Base-by-base conservation (phyloP, 2,888 invertebrate species). In the Pedicia rivosa region DNA sequence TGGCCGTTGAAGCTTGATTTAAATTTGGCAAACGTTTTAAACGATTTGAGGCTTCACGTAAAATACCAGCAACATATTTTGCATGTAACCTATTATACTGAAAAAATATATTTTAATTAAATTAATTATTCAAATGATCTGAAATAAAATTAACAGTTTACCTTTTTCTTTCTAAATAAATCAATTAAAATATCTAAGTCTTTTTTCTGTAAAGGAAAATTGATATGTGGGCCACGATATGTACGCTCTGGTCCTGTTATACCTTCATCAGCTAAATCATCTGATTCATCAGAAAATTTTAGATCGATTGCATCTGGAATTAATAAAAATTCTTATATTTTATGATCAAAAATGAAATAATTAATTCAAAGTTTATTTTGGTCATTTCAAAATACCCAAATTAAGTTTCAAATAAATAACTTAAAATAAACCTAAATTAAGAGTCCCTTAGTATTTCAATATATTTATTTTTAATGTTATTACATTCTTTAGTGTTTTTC, bases 131-230 rank as follows among this genome's bases (percentile, higher is more conserved):
- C n/a, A n/a, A n/a, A n/a, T n/a, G n/a, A n/a, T n/a, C n/a, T n/a
- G n/a, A n/a, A n/a, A n/a, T n/a, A n/a, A n/a, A n/a, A n/a, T n/a
- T n/a, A n/a, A n/a, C n/a, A n/a, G n/a, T 17, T 16, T 61, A 82
- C 82, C 71, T 78, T 77, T 60, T 79, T 82, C 65, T 78, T 80
- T 52, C 84, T 74, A 64, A 90, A 91, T 44, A 81, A 74, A 52
- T 90, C 84, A 50, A 91, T 83, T 47, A 92, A 66, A 36, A 71
- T 67, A 54, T 84, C 78, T 35, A 92, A 67, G 56, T 88, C 83
- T 51, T 75, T 73, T 47, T 77, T 72, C 44, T 77, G 77, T 49
- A 92, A 66, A 13, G 91, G 91, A 54, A 84, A 76, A 49, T 72
- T 75, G 35, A 92, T 65, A 51, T 77, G 74, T 35, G 86, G 81